phyloP scores from a whole-genome alignment of 1,140 invertebrate genomes.

The Drosophila navojoa region DNA sequence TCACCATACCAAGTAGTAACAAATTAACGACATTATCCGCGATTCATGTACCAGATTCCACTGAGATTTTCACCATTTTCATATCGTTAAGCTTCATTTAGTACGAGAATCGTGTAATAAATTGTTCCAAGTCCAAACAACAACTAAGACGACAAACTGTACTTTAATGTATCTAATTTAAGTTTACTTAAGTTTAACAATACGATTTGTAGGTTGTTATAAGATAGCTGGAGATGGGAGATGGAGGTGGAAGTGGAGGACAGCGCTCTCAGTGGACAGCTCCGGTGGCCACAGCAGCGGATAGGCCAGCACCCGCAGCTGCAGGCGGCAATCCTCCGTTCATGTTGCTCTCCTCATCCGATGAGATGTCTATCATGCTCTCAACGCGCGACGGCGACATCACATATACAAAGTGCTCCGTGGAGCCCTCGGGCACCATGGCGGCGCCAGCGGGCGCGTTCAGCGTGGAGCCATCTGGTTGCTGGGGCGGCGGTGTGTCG shows the following conservation, averaged over 20 bases:
- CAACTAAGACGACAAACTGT: slow-evolving; percentile 11
- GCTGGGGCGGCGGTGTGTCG: slow-evolving; percentile 67
- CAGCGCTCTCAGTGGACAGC: slow-evolving; percentile 24
- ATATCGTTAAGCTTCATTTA: slow-evolving; percentile 15
- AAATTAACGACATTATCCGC: slow-evolving; percentile 47
- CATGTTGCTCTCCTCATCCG: slow-evolving; percentile 74
- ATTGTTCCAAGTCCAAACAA: slow-evolving; percentile 16
- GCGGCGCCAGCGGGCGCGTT: slow-evolving; percentile 25
- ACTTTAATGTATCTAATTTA: slow-evolving; percentile 26
- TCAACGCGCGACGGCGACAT: slow-evolving; percentile 83
- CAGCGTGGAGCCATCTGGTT: slow-evolving; percentile 45
- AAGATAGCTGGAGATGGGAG: no score
- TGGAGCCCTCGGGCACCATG: slow-evolving; percentile 57
- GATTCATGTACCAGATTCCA: slow-evolving; percentile 8
- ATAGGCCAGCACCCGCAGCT: neutral
- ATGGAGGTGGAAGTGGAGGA: no score
- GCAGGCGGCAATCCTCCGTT: slow-evolving; percentile 42
- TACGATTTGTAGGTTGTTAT: slow-evolving; percentile 28
- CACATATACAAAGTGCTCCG: slow-evolving; percentile 79
- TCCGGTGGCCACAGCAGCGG: neutral
- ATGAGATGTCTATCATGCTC: slow-evolving; percentile 83
- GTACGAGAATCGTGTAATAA: slow-evolving; percentile 34
- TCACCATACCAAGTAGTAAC: slow-evolving; percentile 68
- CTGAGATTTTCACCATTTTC: slow-evolving; percentile 32
- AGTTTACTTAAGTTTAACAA: slow-evolving; percentile 25